Evolutionary conservation across 1,140 invertebrate genomes (phyloP), one percentile per base, ranked within the genome.

Genomic region (Teleogryllus occipitalis): DNA sequence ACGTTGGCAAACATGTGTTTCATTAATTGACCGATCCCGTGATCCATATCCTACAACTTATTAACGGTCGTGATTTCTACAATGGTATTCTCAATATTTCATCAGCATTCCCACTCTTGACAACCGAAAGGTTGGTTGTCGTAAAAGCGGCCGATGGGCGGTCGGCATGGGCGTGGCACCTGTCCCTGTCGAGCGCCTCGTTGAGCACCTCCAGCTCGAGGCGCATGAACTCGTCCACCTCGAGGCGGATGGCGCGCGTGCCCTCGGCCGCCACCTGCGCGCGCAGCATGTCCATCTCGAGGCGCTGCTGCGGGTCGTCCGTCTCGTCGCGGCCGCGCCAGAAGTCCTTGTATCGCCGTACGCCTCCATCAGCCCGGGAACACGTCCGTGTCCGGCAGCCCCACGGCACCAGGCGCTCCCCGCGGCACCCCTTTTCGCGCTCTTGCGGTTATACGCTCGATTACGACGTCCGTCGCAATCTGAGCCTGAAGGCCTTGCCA

Each of bases 191-290:
- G 18, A 89, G 81, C 7, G 90, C 90, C 22, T 83, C 83, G 73
- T 89, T 87, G 8, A 91, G 81, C 47, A 86, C 79, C 73, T 88
- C 85, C 75, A 90, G 85, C 81, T 91, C 90, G 0, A 89, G 48
- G 78, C 86, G 74, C 89, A 91, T 90, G 27, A 87, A 80, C 77
- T 90, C 89, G 80, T 91, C 90, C 0, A 90, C 89, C 10, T 86
- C 82, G 76, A 82, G 80, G 7, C 90, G 84, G 27, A 89, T 84
- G 80, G 90, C 88, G 54, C 89, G 78, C 81, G 91, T 89, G 75
- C 90, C 83, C 78, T 89, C 87, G 27, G 21, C 39, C 54, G 7
- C 10, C 21, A 65, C 54, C 74, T 79, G 2, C 73, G 8, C 21
- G 10, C 82, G 86, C 0, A 91, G 87, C 78, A 90, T 81, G 73